Base-by-base conservation (phyloP, 2,888 invertebrate species). In the Marronus borbonicus region DNA sequence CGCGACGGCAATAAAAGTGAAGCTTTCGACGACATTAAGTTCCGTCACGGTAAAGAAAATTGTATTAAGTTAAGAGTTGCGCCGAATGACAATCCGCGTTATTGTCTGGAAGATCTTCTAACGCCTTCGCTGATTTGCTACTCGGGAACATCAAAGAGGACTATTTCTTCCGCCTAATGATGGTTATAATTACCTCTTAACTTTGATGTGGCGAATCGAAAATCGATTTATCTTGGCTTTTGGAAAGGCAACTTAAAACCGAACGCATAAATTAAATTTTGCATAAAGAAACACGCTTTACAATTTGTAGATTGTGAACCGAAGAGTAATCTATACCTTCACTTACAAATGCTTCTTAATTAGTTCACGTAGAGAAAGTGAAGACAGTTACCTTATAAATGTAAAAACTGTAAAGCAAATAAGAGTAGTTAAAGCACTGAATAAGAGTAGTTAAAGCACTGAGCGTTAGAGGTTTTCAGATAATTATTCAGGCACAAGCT, bases 1-100 rank as follows among this genome's bases (percentile, higher is more conserved):
- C 55, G 24, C 60, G 44, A 44, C 44, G n/a, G 24, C 72, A 55
- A 74, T 74, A 74, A 74, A 74, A 62, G 44, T 74, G 72, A 39
- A 24, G 60, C 72, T 74, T 74, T 60, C 72, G 28, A 74, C 72
- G 49, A 62, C 72, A 60, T 60, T 74, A 74, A 74, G 72, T 44
- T 24, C 44, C 44, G 12, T 28, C 72, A 44, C 62, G 60, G 72
- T 60, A 44, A 44, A 74, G 72, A 60, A 74, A 74, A 74, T 74
- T 74, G 72, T 74, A 60, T 74, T 74, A 74, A 68, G 66, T 49
- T 68, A 68, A 60, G 72, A 74, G 72, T 60, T 60, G n/a, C 68
- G 50, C 50, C 50, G 72, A 74, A 39, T 39, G 72, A 60, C 39
- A 60, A 62, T 62, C 72, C 28, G 39, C 44, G 60, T 60, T 60